These are phyloP conservation scores for Pterocles orientalis DNA, from an alignment of 2,113 vertebrate genomes.

Conservation along the genomic window DNA sequence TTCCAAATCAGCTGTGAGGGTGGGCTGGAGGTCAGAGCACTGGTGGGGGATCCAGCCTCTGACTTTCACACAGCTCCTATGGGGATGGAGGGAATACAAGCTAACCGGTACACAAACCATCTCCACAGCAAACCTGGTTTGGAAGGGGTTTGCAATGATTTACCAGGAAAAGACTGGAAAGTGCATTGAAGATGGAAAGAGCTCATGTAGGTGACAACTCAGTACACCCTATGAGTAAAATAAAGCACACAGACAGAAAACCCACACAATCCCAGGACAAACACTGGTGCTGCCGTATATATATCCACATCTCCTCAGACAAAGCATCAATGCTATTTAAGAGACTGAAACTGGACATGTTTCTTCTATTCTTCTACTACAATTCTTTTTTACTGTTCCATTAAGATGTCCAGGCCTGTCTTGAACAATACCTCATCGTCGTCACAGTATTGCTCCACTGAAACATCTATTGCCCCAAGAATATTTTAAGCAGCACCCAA, in stretches of 20 bases:
- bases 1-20: neutral
- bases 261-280: neutral
- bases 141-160: neutral
- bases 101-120: neutral
- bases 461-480: neutral
- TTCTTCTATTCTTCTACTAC: neutral
- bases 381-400: neutral
- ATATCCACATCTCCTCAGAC: neutral
- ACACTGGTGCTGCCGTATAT: neutral
- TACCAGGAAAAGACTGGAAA: neutral
- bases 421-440: neutral
- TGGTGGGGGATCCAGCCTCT: neutral
- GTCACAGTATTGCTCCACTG: neutral
- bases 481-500: neutral
- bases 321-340: neutral
- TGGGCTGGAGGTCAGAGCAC: neutral
- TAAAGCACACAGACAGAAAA: neutral
- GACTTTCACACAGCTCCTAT: neutral
- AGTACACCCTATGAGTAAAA: neutral
- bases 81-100: neutral
- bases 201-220: neutral
- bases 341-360: rapidly evolving
- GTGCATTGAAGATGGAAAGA: neutral
- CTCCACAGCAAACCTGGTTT: neutral
- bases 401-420: neutral